These are phyloP conservation scores for Corythucha ciliata DNA, from an alignment of 2,888 invertebrate species.

Conservation along the genomic window DNA sequence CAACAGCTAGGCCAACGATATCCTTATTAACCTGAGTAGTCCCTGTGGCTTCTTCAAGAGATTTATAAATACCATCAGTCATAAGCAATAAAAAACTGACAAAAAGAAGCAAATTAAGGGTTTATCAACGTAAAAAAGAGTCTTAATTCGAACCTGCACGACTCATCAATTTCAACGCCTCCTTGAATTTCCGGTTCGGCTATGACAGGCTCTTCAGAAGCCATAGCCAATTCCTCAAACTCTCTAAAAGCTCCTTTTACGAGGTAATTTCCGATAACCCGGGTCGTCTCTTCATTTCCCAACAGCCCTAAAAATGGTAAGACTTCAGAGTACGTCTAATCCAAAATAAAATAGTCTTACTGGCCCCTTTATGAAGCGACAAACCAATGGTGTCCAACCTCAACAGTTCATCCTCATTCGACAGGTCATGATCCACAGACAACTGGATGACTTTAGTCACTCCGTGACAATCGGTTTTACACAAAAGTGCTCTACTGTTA, in stretches of 20 bases:
- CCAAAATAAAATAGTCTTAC: conserved; percentile 41
- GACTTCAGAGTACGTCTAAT: background rate
- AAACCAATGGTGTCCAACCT: conserved; percentile 67
- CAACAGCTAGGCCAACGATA: conserved; percentile 67
- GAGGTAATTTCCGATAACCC: conserved; percentile 79
- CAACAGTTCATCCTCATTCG: conserved; percentile 74
- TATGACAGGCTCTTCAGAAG: conserved; percentile 67
- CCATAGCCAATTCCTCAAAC: conserved; percentile 60
- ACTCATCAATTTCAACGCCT: conserved; percentile 66
- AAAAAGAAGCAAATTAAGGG: no score
- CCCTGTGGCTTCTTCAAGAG: conserved; percentile 67
- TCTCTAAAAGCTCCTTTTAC: conserved; percentile 80
- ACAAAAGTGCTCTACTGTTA: conserved; percentile 67
- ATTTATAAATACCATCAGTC: conserved; percentile 75
- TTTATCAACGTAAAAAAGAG: background rate
- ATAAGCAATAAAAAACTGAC: conserved; percentile 68
- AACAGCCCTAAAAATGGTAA: conserved; percentile 42
- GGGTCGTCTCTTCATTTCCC: conserved; percentile 70
- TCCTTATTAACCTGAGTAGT: conserved; percentile 73
- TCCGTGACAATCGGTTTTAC: conserved; percentile 65
- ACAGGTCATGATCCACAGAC: conserved; percentile 73
- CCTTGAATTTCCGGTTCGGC: conserved; percentile 76
- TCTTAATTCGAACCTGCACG: conserved; percentile 49
- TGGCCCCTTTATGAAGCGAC: conserved; percentile 57
- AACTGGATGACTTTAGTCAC: conserved; percentile 70